Evolutionary conservation across 2,888 invertebrate genomes (phyloP).

Genomic region (Nesidiocoris tenuis): DNA sequence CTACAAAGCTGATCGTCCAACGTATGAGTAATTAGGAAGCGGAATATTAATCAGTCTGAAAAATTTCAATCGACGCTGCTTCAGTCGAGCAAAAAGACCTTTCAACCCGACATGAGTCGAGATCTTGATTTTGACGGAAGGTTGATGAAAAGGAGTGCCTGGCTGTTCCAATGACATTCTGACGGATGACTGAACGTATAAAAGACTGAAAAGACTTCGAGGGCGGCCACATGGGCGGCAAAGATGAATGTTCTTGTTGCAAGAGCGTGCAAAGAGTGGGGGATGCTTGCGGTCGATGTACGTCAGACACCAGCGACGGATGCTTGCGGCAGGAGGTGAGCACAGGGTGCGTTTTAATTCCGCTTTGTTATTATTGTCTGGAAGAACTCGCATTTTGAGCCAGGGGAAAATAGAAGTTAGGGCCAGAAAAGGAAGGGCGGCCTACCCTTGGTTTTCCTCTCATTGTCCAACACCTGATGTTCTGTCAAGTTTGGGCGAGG

Average conservation of each 20-base stretch:
- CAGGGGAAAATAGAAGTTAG: slow-evolving; percentile 1
- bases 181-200: slow-evolving; percentile 23
- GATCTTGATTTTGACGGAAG: no score
- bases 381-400: not conserved
- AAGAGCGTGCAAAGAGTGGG: not conserved
- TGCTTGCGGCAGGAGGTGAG: slow-evolving; percentile 12
- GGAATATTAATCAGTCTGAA: no score
- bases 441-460: not conserved
- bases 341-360: slow-evolving; percentile 30
- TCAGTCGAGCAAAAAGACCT: no score
- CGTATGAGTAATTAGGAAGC: no score
- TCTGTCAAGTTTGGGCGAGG: slow-evolving; percentile 35
- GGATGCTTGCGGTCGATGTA: not conserved
- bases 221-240: slow-evolving; percentile 20
- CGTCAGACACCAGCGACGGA: no score
- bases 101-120: no score
- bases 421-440: not conserved
- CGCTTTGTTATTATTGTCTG: slow-evolving; percentile 29
- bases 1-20: no score
- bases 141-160: no score
- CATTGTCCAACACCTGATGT: slow-evolving; percentile 42
- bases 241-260: slow-evolving; percentile 26
- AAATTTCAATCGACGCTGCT: no score
- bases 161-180: not conserved
- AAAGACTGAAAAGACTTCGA: not conserved